Percentiles rank a stretch among this genome's conserved stretches.
These are phyloP conservation scores for Vanessa cardui DNA, from an alignment of 2,888 invertebrate genomes.

Conservation along the genomic window DNA sequence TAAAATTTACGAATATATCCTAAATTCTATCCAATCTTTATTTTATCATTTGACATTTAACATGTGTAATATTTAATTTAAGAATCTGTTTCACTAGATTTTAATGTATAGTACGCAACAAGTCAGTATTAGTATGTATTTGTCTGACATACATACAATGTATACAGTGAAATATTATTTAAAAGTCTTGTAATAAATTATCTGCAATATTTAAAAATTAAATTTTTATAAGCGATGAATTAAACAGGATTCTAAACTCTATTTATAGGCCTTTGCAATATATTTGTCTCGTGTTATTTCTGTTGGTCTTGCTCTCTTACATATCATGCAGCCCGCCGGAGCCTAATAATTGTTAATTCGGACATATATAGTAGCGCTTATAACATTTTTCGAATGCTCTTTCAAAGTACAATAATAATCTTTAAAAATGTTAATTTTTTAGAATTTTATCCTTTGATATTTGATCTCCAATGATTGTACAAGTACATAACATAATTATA, in stretches of 20 bases:
- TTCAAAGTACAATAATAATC: slow-evolving; percentile 72
- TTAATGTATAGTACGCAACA: slow-evolving; percentile 1
- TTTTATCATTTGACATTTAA: slow-evolving; percentile 68
- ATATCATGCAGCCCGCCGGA: slow-evolving; percentile 26
- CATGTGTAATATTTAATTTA: background rate
- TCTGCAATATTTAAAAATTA: background rate
- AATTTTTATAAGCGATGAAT: background rate
- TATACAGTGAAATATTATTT: background rate
- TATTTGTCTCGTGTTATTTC: background rate
- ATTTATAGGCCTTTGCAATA: background rate
- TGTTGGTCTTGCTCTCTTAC: slow-evolving; percentile 7
- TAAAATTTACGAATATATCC: slow-evolving; percentile 51
- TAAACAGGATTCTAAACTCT: background rate
- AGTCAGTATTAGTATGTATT: slow-evolving; percentile 13
- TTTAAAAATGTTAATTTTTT: slow-evolving; percentile 62
- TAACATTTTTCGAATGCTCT: slow-evolving; percentile 77
- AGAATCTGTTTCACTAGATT: slow-evolving; percentile 12
- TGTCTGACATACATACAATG: slow-evolving; percentile 11
- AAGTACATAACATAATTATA: slow-evolving; percentile 53
- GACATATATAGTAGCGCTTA: slow-evolving; percentile 48
- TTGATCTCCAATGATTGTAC: slow-evolving; percentile 69
- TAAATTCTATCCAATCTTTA: slow-evolving; percentile 59
- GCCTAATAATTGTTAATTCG: slow-evolving; percentile 11
- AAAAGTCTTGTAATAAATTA: background rate
- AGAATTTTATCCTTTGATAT: slow-evolving; percentile 71